phyloP scores from a whole-genome alignment of 2,797 vertebrate genomes.

The Erethizon dorsatum region DNA sequence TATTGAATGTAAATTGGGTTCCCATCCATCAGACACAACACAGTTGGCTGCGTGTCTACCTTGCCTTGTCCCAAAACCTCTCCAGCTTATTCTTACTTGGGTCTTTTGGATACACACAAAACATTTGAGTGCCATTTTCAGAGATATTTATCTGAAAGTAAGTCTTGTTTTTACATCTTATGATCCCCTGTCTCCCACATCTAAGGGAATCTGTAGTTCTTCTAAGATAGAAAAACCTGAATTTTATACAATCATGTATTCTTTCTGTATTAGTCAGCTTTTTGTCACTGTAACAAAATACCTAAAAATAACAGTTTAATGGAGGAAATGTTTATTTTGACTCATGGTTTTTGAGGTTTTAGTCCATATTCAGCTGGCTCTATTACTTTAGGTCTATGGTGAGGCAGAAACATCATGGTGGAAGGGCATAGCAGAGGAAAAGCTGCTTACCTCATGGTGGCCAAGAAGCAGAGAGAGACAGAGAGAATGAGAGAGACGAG shows the following conservation, averaged over 20 bases:
- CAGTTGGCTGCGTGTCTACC: not conserved
- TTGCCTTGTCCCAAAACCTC: not conserved
- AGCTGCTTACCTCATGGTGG: no score
- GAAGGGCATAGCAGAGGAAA: no score
- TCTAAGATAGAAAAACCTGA: conserved; percentile 1
- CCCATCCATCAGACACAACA: not conserved
- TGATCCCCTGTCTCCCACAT: not conserved
- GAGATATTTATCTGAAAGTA: not conserved
- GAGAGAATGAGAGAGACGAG: no score
- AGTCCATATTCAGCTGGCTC: no score
- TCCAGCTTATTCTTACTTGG: not conserved
- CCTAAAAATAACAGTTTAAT: not conserved
- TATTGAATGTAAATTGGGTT: not conserved
- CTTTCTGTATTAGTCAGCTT: no score
- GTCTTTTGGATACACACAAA: not conserved
- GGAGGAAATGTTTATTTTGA: no score
- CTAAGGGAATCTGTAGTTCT: conserved; percentile 22
- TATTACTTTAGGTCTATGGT: no score
- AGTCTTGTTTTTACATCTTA: conserved; percentile 9
- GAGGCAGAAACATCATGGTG: no score
- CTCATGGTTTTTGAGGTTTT: no score
- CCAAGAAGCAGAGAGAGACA: no score
- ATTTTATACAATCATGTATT: not conserved
- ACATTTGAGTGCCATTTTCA: not conserved
- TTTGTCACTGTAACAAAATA: no score